Evolutionary conservation across 1,140 invertebrate genomes (phyloP).

Genomic region (Thaumetopoea pityocampa): DNA sequence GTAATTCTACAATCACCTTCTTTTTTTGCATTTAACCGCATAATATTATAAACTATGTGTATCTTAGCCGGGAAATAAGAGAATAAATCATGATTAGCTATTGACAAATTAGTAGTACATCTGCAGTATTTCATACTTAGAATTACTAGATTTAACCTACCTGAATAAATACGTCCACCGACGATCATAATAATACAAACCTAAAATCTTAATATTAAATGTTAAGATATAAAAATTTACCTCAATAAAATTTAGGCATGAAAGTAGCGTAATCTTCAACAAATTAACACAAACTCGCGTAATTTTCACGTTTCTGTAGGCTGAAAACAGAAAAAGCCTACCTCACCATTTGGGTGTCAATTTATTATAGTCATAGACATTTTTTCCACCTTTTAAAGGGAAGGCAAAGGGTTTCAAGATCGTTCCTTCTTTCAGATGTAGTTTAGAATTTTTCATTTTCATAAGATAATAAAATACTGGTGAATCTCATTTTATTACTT

Average conservation of each 20-base stretch:
- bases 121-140: neutral
- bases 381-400: constrained; percentile 1
- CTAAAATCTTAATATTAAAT: constrained; percentile 6
- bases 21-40: constrained; percentile 6
- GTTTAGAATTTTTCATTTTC: too few species aligned
- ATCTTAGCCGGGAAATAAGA: neutral
- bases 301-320: constrained; percentile 72
- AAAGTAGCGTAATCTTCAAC: constrained; percentile 58
- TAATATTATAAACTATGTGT: neutral
- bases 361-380: constrained; percentile 46
- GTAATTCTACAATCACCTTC: constrained; percentile 8
- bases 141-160: constrained; percentile 50
- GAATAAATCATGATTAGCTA: neutral
- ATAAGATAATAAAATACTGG: too few species aligned
- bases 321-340: constrained; percentile 76
- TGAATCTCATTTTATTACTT: too few species aligned
- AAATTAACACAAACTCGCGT: constrained; percentile 56
- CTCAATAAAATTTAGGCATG: constrained; percentile 71
- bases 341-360: constrained; percentile 73
- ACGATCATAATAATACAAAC: constrained; percentile 48
- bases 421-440: too few species aligned
- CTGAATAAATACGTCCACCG: constrained; percentile 55
- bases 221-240: constrained; percentile 35
- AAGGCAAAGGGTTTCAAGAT: too few species aligned
- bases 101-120: neutral